Evolutionary conservation across 2,797 vertebrate species (phyloP), one percentile per base, ranked within the genome.

Genomic region (Eutrigla gurnardus): DNA sequence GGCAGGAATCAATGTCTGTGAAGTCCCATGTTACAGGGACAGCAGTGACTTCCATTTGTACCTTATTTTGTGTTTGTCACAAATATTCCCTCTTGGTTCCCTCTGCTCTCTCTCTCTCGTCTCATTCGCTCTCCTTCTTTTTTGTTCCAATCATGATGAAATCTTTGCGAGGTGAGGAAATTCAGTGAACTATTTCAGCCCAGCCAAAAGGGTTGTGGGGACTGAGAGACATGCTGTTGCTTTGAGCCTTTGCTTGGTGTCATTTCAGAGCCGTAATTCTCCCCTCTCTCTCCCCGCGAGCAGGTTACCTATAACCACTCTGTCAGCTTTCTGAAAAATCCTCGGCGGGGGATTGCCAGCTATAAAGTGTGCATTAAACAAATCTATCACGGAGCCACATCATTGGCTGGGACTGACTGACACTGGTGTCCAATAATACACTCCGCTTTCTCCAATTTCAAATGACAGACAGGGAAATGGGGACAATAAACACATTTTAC

Each of bases 301-400:
- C 81, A 66, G 84, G 86, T 86, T 81, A 82, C 88, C 86, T 80
- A 76, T 87, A 88, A 86, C 86, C 82, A 87, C 79, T 83, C 89
- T 89, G 89, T 90, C 91, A 91, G 86, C 86, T 87, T 84, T 86
- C 79, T 80, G 80, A 88, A 75, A 91, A 85, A 88, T 72, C 81
- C 84, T 86, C 61, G 4, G 81, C 69, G 6, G 80, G 81, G 85
- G 75, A 90, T 89, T 90, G 89, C 86, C 81, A 75, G 88, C 86
- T 76, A 86, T 89, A 90, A 89, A 90, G 83, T 81, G 78, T 78
- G 81, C 88, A 90, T 90, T 91, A 88, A 90, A 89, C 78, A 91
- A 86, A 91, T 91, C 85, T 88, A 88, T 93, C 88, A 88, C 13
- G 0, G 75, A 86, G 86, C 62, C 75, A 65, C 65, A 89, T 87